Evolutionary conservation across 1,140 invertebrate genomes (phyloP).

Genomic region (Himalopsyche phryganea): DNA sequence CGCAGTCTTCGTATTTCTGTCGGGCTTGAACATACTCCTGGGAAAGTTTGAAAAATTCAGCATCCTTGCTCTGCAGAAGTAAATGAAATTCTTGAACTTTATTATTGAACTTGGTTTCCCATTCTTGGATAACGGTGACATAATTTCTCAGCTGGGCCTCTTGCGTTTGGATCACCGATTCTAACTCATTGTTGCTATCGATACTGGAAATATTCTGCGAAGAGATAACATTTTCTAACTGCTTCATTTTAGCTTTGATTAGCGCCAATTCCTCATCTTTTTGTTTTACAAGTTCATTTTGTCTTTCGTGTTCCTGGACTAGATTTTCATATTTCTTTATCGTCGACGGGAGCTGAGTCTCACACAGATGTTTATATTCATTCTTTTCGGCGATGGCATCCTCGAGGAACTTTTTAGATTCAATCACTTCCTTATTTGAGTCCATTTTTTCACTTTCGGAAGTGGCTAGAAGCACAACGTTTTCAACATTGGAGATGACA

Average conservation of each 20-base stretch:
- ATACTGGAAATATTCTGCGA: too few relatives aligned
- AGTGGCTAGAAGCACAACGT: background rate
- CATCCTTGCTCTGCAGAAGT: constrained; percentile 28
- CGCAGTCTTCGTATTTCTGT: constrained; percentile 47
- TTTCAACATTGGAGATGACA: constrained; percentile 17
- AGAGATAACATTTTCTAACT: too few relatives aligned
- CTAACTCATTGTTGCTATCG: too few relatives aligned
- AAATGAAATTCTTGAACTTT: constrained; percentile 24
- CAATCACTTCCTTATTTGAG: constrained; percentile 41
- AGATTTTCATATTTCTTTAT: constrained; percentile 47
- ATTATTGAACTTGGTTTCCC: constrained; percentile 16
- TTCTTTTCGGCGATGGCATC: constrained; percentile 48
- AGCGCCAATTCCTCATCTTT: constrained; percentile 12
- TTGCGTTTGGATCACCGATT: too few relatives aligned
- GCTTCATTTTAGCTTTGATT: too few relatives aligned
- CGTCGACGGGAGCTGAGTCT: constrained; percentile 46
- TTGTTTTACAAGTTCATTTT: constrained; percentile 34
- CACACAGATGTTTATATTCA: constrained; percentile 43
- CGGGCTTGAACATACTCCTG: constrained; percentile 29
- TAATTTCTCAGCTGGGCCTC: too few relatives aligned
- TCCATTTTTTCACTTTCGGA: background rate
- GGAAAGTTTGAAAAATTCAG: constrained; percentile 26
- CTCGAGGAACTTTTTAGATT: constrained; percentile 46
- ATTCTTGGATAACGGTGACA: background rate
- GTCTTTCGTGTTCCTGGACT: constrained; percentile 35